phyloP scores from a whole-genome alignment of 2,113 vertebrate species.

The Myocastor coypus region DNA sequence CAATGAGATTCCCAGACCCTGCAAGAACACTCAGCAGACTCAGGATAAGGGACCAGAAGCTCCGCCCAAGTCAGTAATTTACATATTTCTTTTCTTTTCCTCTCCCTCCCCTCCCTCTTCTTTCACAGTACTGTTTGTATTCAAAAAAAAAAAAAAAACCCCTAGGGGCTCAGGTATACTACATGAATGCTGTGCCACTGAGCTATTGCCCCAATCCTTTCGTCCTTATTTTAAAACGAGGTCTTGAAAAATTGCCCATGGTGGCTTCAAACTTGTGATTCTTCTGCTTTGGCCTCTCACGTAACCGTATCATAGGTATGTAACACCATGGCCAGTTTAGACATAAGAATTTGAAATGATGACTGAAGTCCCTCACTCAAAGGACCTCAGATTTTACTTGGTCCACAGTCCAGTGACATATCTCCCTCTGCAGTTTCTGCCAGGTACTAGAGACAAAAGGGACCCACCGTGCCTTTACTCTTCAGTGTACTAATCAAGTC shows the following conservation, averaged over 20 bases:
- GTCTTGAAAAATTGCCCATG: background rate
- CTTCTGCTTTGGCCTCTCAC: background rate
- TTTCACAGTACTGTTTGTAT: background rate
- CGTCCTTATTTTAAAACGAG: background rate
- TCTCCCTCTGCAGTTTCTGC: background rate
- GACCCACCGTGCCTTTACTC: background rate
- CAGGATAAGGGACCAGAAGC: background rate
- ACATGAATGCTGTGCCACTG: background rate
- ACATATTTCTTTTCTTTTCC: no score
- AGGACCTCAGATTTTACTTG: background rate
- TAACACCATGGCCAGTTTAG: background rate
- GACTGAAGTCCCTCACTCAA: background rate
- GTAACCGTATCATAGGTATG: background rate
- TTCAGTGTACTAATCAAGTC: constrained; percentile 4
- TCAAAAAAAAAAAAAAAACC: no score
- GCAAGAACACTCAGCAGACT: background rate
- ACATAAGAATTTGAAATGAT: background rate
- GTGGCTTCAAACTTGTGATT: background rate
- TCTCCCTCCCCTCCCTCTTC: no score
- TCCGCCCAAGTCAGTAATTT: background rate
- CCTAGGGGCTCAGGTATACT: background rate
- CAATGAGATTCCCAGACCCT: background rate
- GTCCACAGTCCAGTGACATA: background rate
- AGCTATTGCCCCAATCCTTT: background rate
- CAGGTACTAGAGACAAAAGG: background rate